phyloP scores from a whole-genome alignment of 2,888 invertebrate genomes.

The Andrena flavipes region DNA sequence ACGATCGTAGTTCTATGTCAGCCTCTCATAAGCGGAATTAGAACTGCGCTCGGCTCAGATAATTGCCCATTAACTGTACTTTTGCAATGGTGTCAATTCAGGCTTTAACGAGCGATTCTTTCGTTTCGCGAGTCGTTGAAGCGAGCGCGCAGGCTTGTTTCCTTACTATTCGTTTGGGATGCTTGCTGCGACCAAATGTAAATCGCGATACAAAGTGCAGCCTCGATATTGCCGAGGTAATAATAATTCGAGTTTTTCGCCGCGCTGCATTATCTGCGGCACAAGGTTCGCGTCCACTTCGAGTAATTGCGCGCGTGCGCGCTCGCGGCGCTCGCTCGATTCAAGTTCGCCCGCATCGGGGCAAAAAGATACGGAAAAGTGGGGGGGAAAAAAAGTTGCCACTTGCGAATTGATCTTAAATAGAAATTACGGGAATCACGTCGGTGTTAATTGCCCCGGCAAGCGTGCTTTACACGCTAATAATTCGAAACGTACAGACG shows the following conservation, averaged over 20 bases:
- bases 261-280: conserved; percentile 47
- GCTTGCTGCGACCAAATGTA: neutral
- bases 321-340: conserved; percentile 43
- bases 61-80: neutral
- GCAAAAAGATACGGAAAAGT: neutral
- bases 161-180: too few relatives aligned
- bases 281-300: conserved; percentile 51
- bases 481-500: conserved; percentile 57
- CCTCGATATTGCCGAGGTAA: neutral
- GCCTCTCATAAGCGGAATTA: conserved; percentile 28
- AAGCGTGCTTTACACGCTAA: conserved; percentile 38
- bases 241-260: conserved; percentile 32
- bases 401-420: neutral
- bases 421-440: conserved; percentile 9
- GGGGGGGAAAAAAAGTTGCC: neutral
- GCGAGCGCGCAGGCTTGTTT: too few relatives aligned
- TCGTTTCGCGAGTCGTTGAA: too few relatives aligned
- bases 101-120: neutral
- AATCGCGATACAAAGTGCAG: conserved; percentile 28
- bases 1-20: conserved; percentile 30
- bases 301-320: conserved; percentile 57
- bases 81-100: neutral
- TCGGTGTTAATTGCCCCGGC: conserved; percentile 55
- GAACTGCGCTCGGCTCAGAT: conserved; percentile 9
- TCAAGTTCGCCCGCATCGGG: conserved; percentile 35